Evolutionary conservation across 2,888 invertebrate genomes (phyloP), one percentile per base, ranked within the genome.

Genomic region (Lordiphosa fenestrarum): DNA sequence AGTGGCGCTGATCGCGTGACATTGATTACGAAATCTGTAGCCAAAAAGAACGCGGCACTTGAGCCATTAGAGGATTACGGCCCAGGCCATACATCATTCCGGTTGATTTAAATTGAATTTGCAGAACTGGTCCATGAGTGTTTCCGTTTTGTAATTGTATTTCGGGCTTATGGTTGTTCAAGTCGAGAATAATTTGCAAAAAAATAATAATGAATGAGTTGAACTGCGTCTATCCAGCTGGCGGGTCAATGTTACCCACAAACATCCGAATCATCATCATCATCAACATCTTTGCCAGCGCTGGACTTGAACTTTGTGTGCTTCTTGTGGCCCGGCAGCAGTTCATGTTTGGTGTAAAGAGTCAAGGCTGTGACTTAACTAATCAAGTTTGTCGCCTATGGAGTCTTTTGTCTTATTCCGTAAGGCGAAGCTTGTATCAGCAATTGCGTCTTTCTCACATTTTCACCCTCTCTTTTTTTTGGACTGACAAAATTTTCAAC

Each of bases 1-100:
- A 82, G 69, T 75, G 80, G 72, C 80, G 84, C 78, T 70, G 84
- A 84, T 81, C 78, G 78, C 64, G 51, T 71, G 75, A 78, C 84
- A 84, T 82, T 81, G 80, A 81, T 81, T 82, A 78, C 78, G 64
- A 64, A 64, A 64, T 63, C 61, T 60, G 60, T 39, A 60, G 63
- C 64, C 65, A 62, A 73, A 30, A 7, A 30, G 30, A 30, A 30
- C 30, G 80, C 63, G 50, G 51, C 69, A 60, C 67, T 78, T 75
- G 63, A 71, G 65, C 69, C 73, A 77, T 69, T 74, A 77, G 67
- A 61, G 70, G 82, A 60, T 57, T 60, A 49, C 69, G 25, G 21
- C 37, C 58, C 58, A 44, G 65, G 46, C 40, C 53, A 57, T 60
- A 61, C 46, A 62, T 70, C 65, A 35, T 40, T 58, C 53, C 13